These are phyloP conservation scores for Penaeus indicus DNA, from an alignment of 1,140 invertebrate species.

Conservation along the genomic window DNA sequence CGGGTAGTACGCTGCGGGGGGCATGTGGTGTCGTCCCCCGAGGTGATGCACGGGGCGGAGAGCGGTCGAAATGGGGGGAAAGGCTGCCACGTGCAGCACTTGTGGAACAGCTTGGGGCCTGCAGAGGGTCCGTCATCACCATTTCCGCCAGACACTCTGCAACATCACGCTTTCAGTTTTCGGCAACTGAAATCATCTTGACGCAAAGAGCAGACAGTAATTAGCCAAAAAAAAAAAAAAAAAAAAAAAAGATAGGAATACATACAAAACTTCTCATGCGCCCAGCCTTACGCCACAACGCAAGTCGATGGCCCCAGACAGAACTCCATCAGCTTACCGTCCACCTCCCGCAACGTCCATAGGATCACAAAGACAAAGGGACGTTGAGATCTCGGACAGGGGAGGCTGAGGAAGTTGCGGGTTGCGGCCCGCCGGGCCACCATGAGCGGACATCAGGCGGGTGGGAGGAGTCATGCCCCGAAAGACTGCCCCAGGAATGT, in stretches of 20 bases:
- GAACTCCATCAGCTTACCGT: neutral
- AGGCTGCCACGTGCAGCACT: slow-evolving; percentile 33
- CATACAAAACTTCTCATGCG: neutral
- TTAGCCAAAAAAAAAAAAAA: neutral
- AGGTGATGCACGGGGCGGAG: too few species aligned
- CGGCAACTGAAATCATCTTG: too few species aligned
- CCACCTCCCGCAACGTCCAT: slow-evolving; percentile 4
- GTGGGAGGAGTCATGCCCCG: too few species aligned
- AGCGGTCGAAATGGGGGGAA: slow-evolving; percentile 10
- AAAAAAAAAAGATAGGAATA: neutral
- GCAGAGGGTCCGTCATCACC: slow-evolving; percentile 28
- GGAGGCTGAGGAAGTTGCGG: too few species aligned
- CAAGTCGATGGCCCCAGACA: too few species aligned
- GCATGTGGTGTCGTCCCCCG: slow-evolving; percentile 30
- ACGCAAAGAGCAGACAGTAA: too few species aligned
- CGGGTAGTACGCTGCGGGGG: neutral
- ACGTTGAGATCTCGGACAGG: slow-evolving; percentile 22
- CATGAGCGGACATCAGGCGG: slow-evolving; percentile 1
- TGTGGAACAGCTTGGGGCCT: slow-evolving; percentile 46
- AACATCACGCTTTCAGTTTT: neutral
- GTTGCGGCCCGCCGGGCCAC: slow-evolving; percentile 21
- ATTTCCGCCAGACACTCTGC: slow-evolving; percentile 33
- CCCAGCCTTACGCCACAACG: too few species aligned
- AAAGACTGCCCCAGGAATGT: neutral
- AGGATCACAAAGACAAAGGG: slow-evolving; percentile 19